Evolutionary conservation across 2,888 invertebrate genomes (phyloP), one percentile per base, ranked within the genome.

Genomic region (Leptinotarsa rubiginosa): DNA sequence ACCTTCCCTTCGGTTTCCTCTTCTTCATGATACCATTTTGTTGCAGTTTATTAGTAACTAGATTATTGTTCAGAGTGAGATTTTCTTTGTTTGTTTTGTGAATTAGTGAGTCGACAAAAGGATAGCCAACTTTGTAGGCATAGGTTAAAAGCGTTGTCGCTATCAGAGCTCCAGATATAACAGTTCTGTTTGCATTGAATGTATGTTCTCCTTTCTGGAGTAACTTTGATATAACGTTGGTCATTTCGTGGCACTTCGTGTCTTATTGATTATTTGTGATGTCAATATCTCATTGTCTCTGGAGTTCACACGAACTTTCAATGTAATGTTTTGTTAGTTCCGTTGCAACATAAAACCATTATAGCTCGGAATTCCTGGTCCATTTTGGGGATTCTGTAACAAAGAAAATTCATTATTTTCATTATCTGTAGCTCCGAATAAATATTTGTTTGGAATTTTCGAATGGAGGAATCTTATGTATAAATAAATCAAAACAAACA

Each of bases 161-260:
- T 50, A 92, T 89, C 62, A 93, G 85, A 3, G 90, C 91, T 71
- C 91, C 90, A n/a, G 92, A 91, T 65, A 93, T 84, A 70, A 89
- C 88, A 65, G 90, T 90, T 78, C 90, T 90, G 18, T 90, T 90
- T 18, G 91, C 87, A 68, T 91, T 88, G 64, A 89, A 82, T 80
- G 90, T 91, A 70, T 88, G 87, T 62, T 92, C 90, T 72, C 91
- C 89, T 78, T 89, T 89, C 82, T 91, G 90, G 75, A 93, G 85
- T 80, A 92, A 89, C 87, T 93, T 94, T 3, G 93, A 93, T 79
- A 93, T 89, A 80, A 91, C 91, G 73, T 91, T 88, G 73, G 91
- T 90, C 91, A 91, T 91, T 79, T 85, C 87, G 18, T 52, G 31
- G 20, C 20, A 22, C 16, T 22, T 47, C 13, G 3, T 47, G 25